Base-by-base conservation (phyloP, 2,888 invertebrate species). In the Dorcus hopei region DNA sequence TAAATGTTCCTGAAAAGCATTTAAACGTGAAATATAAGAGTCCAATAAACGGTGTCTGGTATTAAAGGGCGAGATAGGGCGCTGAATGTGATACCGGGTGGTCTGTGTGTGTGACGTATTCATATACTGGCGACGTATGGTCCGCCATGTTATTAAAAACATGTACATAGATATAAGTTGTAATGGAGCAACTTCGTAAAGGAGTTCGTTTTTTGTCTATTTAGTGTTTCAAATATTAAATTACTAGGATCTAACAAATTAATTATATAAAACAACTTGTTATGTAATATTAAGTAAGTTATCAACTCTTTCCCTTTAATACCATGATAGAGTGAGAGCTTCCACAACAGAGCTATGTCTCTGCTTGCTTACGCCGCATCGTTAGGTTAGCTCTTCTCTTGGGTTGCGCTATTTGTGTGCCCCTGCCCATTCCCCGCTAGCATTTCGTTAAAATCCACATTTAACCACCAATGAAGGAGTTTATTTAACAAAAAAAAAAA, bases 1-100 rank as follows among this genome's bases (percentile, higher is more conserved):
- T 60, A 76, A 78, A 80, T 79, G 80, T 81, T 80, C 80, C 80
- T 80, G 78, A 77, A 77, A 80, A 80, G 79, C 79, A 77, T 79
- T 78, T 77, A 79, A 76, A 70, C 68, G 52, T 48, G 53, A 58
- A 58, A 47, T 58, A 52, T 52, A 68, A 67, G 66, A 63, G 65
- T 61, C 68, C 61, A 45, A 45, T 45, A 45, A 45, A 53, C 53
- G 60, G 49, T 59, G 66, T 72, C 72, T 78, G 78, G 77, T 79
- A 78, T 78, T 78, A 77, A 77, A 77, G 78, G 77, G 78, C 68
- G 73, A 77, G 76, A 75, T 73, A 70, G 68, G 70, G 72, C 70
- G 70, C 70, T 72, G 73, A 70, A 72, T 76, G 74, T 71, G 74
- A 74, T 74, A 74, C 73, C 70, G 71, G 72, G 72, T 73, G 68